Evolutionary conservation across 2,797 vertebrate genomes (phyloP).

Genomic region (Gila robusta): DNA sequence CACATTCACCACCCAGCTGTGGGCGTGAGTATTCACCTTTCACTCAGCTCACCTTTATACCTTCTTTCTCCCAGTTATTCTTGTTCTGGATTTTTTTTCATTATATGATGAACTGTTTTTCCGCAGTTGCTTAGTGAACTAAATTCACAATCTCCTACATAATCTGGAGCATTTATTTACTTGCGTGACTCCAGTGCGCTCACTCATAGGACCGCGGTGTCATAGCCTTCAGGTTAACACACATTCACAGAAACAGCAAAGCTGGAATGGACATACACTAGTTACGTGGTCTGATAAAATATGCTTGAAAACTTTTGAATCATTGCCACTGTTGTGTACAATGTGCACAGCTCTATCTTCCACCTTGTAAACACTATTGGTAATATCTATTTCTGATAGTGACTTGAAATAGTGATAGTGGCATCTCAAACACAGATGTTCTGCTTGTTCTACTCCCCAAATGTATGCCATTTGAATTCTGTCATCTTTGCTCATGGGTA

Average conservation of each 20-base stretch:
- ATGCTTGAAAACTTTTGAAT: background rate
- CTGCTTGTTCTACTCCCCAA: background rate
- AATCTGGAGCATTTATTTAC: constrained; percentile 31
- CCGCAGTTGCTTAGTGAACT: background rate
- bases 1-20: constrained; percentile 19
- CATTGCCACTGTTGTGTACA: background rate
- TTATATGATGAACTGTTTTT: constrained; percentile 20
- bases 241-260: background rate
- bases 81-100: constrained; percentile 14
- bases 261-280: background rate
- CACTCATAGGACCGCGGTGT: background rate
- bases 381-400: background rate
- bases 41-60: constrained; percentile 50
- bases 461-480: background rate
- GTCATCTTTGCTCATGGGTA: background rate
- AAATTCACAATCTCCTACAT: constrained; percentile 11
- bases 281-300: constrained; percentile 1
- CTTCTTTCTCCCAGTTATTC: constrained; percentile 38
- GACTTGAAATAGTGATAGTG: too few relatives aligned
- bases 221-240: constrained; percentile 5
- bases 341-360: background rate
- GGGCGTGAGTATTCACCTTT: constrained; percentile 45
- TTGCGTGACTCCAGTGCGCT: constrained; percentile 17
- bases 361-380: constrained; percentile 1
- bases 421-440: background rate